These are phyloP conservation scores for Plectrocnemia conspersa DNA, from an alignment of 1,140 invertebrate genomes.

Conservation along the genomic window DNA sequence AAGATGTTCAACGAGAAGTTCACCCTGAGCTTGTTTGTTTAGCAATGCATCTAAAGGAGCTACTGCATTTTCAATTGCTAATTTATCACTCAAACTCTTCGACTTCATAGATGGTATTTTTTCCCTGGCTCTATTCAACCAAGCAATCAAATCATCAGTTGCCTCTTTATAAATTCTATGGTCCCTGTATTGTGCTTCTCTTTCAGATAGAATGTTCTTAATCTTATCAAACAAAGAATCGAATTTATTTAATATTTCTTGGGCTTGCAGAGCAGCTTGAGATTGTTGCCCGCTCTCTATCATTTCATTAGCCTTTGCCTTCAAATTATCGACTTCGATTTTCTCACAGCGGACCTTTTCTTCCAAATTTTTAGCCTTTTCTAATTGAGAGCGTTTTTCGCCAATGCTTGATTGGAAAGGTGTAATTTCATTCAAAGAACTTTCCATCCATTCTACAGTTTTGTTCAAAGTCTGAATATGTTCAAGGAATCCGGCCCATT, in stretches of 20 bases:
- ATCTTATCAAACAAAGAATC: constrained; percentile 66
- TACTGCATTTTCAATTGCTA: constrained; percentile 82
- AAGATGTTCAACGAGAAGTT: constrained; percentile 79
- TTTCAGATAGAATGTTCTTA: constrained; percentile 68
- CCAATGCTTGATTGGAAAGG: constrained; percentile 74
- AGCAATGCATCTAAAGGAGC: constrained; percentile 79
- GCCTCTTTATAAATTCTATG: constrained; percentile 85
- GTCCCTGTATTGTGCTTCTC: constrained; percentile 82
- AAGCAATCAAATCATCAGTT: constrained; percentile 79
- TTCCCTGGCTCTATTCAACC: constrained; percentile 80
- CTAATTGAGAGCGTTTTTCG: constrained; percentile 80
- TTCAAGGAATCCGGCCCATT: constrained; percentile 83
- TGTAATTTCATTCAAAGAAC: constrained; percentile 64
- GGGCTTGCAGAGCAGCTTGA: constrained; percentile 75
- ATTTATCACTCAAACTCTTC: constrained; percentile 75
- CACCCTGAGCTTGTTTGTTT: constrained; percentile 87
- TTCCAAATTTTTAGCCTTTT: constrained; percentile 78
- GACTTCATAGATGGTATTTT: constrained; percentile 85
- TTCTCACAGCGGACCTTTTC: constrained; percentile 88
- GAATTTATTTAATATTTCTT: constrained; percentile 77
- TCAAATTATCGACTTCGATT: constrained; percentile 85
- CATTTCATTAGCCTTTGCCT: constrained; percentile 83
- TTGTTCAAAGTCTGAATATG: constrained; percentile 82
- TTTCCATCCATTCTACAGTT: constrained; percentile 73
- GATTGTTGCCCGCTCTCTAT: constrained; percentile 77